phyloP scores from a whole-genome alignment of 2,113 vertebrate genomes.

The Calypte anna region DNA sequence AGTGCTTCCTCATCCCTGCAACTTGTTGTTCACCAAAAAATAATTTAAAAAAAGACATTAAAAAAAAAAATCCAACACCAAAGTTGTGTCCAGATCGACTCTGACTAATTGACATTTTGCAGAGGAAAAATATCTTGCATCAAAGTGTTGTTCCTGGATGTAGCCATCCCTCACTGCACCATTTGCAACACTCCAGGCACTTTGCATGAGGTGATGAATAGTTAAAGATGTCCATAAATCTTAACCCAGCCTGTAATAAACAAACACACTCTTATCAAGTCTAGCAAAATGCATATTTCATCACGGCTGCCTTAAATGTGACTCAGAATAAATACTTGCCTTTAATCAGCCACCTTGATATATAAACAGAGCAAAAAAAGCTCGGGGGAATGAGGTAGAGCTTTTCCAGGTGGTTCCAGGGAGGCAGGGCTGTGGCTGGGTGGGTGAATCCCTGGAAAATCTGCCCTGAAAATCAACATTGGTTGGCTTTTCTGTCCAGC shows the following conservation, averaged over 20 bases:
- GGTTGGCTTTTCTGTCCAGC: not conserved
- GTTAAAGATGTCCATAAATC: constrained; percentile 66
- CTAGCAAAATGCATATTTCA: constrained; percentile 63
- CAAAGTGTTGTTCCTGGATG: not conserved
- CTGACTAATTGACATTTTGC: constrained; percentile 30
- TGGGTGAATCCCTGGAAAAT: not conserved
- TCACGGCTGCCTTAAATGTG: not conserved
- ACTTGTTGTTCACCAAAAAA: not conserved
- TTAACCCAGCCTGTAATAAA: constrained; percentile 38
- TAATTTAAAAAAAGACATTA: not conserved
- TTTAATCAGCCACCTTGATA: constrained; percentile 40
- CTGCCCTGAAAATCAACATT: not conserved
- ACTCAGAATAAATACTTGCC: constrained; percentile 23
- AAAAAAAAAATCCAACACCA: not conserved
- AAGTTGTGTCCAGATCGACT: not conserved
- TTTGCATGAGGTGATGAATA: not conserved
- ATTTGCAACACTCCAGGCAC: constrained; percentile 49
- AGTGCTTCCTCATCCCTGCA: not conserved
- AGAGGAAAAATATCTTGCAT: not conserved
- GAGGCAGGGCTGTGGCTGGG: not conserved
- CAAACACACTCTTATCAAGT: constrained; percentile 55
- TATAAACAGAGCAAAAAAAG: constrained; percentile 1
- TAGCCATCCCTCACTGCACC: not conserved
- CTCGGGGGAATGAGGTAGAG: not conserved
- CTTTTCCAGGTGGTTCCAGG: not conserved